phyloP scores from a whole-genome alignment of 1,140 invertebrate genomes.

The Zophobas morio region DNA sequence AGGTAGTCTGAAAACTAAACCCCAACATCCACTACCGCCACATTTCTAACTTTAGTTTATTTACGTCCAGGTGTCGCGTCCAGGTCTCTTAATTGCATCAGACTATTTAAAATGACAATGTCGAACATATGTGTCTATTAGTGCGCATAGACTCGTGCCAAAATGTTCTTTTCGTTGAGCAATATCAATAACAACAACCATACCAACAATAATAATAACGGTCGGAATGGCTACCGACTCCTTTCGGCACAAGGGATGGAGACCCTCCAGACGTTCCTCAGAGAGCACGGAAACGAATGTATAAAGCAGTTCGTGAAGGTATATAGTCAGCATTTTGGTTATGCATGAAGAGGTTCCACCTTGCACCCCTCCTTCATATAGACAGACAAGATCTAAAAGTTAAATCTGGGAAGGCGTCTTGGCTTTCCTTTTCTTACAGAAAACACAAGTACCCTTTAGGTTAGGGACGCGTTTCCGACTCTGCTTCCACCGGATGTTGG shows the following conservation, averaged over 20 bases:
- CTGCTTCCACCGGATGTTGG: not conserved
- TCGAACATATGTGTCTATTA: slow-evolving; percentile 23
- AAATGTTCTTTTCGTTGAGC: slow-evolving; percentile 60
- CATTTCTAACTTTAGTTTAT: not conserved
- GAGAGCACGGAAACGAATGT: slow-evolving; percentile 75
- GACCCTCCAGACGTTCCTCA: slow-evolving; percentile 72
- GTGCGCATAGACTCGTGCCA: slow-evolving; percentile 24
- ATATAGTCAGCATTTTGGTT: slow-evolving; percentile 43
- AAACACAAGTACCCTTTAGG: slow-evolving; percentile 8
- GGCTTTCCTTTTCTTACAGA: slow-evolving; percentile 3
- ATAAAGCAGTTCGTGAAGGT: slow-evolving; percentile 77
- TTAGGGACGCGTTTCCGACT: not conserved
- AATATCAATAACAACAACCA: slow-evolving; percentile 66
- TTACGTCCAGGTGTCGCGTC: not conserved
- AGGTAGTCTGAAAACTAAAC: not conserved
- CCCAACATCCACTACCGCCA: not conserved
- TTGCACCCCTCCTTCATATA: not conserved
- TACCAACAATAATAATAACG: slow-evolving; percentile 63
- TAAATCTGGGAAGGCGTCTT: slow-evolving; percentile 7
- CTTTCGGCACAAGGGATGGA: slow-evolving; percentile 72
- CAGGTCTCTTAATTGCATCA: not conserved
- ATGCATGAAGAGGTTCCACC: not conserved
- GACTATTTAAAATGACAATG: not conserved
- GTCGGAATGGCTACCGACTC: slow-evolving; percentile 72
- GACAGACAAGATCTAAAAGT: not conserved